phyloP scores from a whole-genome alignment of 1,140 invertebrate species.

The Oscheius sp. region DNA sequence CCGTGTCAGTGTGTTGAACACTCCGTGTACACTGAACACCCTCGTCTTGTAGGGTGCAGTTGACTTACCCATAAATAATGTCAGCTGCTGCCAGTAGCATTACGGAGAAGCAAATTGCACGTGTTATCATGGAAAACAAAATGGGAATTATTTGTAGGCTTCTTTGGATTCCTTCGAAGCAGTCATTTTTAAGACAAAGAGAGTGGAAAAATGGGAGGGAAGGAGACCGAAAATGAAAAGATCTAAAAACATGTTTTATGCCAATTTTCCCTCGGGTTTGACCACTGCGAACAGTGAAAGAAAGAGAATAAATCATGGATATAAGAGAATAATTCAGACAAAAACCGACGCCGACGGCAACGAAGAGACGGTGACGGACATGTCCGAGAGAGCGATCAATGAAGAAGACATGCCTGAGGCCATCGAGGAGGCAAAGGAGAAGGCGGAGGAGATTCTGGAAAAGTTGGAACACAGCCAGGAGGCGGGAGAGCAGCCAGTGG shows the following conservation, averaged over 20 bases:
- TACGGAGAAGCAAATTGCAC: too few relatives aligned
- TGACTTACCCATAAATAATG: too few relatives aligned
- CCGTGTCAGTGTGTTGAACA: too few relatives aligned
- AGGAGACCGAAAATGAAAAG: not conserved
- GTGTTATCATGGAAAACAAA: too few relatives aligned
- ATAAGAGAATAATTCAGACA: constrained; percentile 12
- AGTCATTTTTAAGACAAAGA: not conserved
- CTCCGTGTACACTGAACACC: too few relatives aligned
- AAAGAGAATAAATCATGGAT: not conserved
- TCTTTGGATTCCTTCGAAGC: too few relatives aligned
- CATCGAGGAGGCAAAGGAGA: constrained; percentile 19
- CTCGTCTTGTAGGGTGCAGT: too few relatives aligned
- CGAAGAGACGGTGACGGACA: constrained; percentile 20
- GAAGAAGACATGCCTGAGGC: constrained; percentile 21
- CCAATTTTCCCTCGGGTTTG: too few relatives aligned
- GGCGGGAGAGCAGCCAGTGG: not conserved
- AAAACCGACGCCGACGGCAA: constrained; percentile 22
- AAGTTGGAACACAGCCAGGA: not conserved
- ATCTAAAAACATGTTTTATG: too few relatives aligned
- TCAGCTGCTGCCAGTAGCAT: too few relatives aligned
- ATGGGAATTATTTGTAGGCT: too few relatives aligned
- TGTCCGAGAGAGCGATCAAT: constrained; percentile 15
- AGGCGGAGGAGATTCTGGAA: constrained; percentile 25
- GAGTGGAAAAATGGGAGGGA: not conserved
- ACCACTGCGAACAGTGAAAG: too few relatives aligned